Conservation (phyloP, 2,888 invertebrate genomes). For the Sclerodermus sp. region DNA sequence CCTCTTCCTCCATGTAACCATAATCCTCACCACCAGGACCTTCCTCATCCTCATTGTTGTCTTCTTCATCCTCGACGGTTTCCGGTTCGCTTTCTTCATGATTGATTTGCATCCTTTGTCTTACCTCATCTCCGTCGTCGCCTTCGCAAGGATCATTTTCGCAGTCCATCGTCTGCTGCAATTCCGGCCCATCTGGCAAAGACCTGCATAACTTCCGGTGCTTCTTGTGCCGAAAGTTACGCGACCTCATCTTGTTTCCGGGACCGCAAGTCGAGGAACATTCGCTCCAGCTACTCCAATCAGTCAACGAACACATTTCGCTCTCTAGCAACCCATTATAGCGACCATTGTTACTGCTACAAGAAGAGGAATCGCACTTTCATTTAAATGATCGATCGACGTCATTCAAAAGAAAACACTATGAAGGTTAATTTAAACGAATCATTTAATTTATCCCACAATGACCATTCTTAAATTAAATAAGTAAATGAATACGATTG, state of each 20-base stretch:
- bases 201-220: constrained; percentile 42
- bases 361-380: not conserved
- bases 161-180: constrained; percentile 46
- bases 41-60: constrained; percentile 18
- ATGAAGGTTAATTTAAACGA: not conserved
- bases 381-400: not conserved
- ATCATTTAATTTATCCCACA: not conserved
- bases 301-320: constrained; percentile 69
- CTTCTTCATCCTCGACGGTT: constrained; percentile 7
- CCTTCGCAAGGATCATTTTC: constrained; percentile 37
- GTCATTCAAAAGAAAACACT: not conserved
- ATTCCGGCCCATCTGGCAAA: constrained; percentile 23
- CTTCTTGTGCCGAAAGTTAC: constrained; percentile 66
- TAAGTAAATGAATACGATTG: too few relatives aligned
- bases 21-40: constrained; percentile 15
- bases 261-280: constrained; percentile 88
- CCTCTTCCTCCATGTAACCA: constrained; percentile 12
- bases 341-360: constrained; percentile 20
- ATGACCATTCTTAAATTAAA: not conserved
- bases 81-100: constrained; percentile 22
- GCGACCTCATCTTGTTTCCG: constrained; percentile 76
- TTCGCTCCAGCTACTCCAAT: constrained; percentile 78
- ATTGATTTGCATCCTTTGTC: constrained; percentile 1
- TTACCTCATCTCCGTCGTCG: constrained; percentile 57
- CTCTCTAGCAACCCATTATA: constrained; percentile 26